These are phyloP conservation scores for Mesoclemmys tuberculata DNA, from an alignment of 2,113 vertebrate genomes.

Conservation along the genomic window DNA sequence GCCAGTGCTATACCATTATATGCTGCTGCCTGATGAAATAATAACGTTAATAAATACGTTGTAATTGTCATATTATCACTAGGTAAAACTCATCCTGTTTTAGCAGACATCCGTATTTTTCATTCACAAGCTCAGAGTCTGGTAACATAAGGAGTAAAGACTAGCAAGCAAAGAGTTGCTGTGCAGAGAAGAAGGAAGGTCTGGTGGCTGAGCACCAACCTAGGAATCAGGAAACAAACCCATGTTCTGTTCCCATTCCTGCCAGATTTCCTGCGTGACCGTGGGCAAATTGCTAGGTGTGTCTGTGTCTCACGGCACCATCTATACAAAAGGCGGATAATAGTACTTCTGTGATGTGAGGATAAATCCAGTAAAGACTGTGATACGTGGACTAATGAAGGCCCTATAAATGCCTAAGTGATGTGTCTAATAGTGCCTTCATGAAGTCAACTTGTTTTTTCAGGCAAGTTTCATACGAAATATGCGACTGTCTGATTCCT, in stretches of 20 bases:
- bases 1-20: slow-evolving; percentile 8
- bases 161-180: neutral
- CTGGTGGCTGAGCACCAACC: neutral
- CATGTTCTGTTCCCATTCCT: neutral
- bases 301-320: accelerated
- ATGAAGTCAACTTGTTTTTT: neutral
- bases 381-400: neutral
- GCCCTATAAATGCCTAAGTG: accelerated
- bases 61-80: slow-evolving; percentile 54
- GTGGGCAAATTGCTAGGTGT: neutral
- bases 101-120: slow-evolving; percentile 54
- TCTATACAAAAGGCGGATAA: neutral
- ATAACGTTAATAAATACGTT: slow-evolving; percentile 60
- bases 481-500: slow-evolving; percentile 78
- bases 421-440: neutral
- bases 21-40: slow-evolving; percentile 9
- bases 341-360: neutral
- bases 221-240: slow-evolving; percentile 4
- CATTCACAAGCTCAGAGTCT: slow-evolving; percentile 53
- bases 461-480: slow-evolving; percentile 77
- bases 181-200: accelerated
- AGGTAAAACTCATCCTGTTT: slow-evolving; percentile 61
- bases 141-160: slow-evolving; percentile 11
- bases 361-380: neutral
- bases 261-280: neutral